Percentiles rank a stretch among this genome's conserved stretches.
Conservation (phyloP, 2,888 invertebrate genomes). For the Orgyia antiqua region DNA sequence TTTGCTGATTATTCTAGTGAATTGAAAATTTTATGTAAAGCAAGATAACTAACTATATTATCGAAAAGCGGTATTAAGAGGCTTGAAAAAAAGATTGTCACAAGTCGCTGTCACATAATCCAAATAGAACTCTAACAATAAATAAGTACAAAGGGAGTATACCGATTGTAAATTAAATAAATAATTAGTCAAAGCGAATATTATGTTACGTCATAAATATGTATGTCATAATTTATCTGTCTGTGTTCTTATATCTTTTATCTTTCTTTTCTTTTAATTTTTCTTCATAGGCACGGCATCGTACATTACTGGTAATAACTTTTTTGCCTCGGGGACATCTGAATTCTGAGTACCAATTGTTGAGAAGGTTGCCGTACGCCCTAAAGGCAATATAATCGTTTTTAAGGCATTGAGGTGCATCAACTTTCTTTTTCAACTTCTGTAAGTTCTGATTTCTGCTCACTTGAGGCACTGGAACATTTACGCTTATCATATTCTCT, state of each 20-base stretch:
- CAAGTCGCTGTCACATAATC: no score
- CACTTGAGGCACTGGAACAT: constrained; percentile 47
- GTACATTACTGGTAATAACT: constrained; percentile 32
- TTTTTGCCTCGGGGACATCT: constrained; percentile 54
- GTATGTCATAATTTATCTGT: constrained; percentile 27
- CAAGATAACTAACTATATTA: no score
- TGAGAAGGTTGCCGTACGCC: constrained; percentile 77
- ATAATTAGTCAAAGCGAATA: constrained; percentile 26
- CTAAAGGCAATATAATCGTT: constrained; percentile 80
- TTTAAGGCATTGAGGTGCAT: constrained; percentile 73
- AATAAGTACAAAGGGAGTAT: constrained; percentile 42
- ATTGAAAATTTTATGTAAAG: no score
- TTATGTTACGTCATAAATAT: constrained; percentile 23
- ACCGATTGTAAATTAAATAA: constrained; percentile 33
- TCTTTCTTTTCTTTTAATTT: constrained; percentile 48
- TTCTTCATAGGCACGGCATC: constrained; percentile 43
- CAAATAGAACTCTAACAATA: constrained; percentile 40
- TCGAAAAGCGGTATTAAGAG: no score
- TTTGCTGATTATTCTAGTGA: no score
- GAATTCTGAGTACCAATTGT: constrained; percentile 77
- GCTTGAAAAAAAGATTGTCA: no score
- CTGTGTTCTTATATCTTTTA: constrained; percentile 21
- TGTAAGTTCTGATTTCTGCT: constrained; percentile 58
- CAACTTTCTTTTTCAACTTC: constrained; percentile 52
- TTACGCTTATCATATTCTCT: constrained; percentile 57